These are phyloP conservation scores for Mirounga angustirostris DNA, from an alignment of 2,113 vertebrate species.

Conservation along the genomic window DNA sequence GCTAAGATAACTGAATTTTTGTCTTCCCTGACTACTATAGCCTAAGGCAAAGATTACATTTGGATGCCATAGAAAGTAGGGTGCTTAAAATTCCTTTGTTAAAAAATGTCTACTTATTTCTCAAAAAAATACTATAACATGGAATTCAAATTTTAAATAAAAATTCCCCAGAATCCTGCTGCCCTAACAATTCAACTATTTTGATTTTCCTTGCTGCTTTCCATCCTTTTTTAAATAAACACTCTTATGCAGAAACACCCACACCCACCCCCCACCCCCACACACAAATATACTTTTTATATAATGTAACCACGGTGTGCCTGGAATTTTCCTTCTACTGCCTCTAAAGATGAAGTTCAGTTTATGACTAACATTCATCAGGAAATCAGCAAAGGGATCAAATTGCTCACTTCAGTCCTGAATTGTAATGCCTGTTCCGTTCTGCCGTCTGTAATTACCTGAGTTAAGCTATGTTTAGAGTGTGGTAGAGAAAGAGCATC, in stretches of 20 bases:
- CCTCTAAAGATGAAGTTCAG: slow-evolving; percentile 47
- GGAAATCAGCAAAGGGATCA: neutral
- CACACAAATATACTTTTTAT: neutral
- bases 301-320: neutral
- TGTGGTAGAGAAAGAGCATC: neutral
- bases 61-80: neutral
- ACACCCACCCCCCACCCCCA: neutral
- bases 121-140: neutral
- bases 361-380: slow-evolving; percentile 11
- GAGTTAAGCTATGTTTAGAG: neutral
- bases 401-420: slow-evolving; percentile 5
- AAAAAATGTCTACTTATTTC: neutral
- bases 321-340: neutral
- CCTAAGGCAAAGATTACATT: slow-evolving; percentile 8
- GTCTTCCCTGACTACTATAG: slow-evolving; percentile 7
- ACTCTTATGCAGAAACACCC: neutral
- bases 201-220: neutral
- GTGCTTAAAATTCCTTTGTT: slow-evolving; percentile 10
- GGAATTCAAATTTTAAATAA: slow-evolving; percentile 19
- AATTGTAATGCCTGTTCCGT: neutral
- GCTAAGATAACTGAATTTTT: slow-evolving; percentile 12
- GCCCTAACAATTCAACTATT: neutral
- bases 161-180: slow-evolving; percentile 1
- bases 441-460: neutral
- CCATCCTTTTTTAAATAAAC: neutral